Percentiles rank a stretch among this genome's conserved stretches.
Conservation (phyloP, 2,888 invertebrate species). For the Heliconius sara region DNA sequence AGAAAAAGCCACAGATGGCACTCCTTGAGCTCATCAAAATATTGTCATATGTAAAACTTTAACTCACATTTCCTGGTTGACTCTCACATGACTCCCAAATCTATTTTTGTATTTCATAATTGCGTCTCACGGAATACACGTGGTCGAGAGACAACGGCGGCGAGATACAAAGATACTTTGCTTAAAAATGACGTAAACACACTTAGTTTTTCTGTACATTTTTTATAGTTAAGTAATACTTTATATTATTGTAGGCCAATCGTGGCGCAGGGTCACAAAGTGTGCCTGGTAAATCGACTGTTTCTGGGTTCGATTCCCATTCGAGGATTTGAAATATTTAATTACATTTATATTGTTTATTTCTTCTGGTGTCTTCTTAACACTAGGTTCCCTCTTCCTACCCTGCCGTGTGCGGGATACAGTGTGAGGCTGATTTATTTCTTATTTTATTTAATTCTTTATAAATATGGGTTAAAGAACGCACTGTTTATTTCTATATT, state of each 20-base stretch:
- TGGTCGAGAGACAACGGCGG: slow-evolving; percentile 32
- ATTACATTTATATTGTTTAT: too few species aligned
- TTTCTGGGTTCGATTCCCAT: too few species aligned
- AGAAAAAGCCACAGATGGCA: slow-evolving; percentile 15
- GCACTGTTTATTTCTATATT: not conserved
- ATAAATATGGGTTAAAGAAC: not conserved
- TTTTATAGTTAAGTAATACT: not conserved
- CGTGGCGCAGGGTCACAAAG: too few species aligned
- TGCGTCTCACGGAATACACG: slow-evolving; percentile 40
- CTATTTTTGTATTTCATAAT: slow-evolving; percentile 41
- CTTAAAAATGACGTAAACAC: slow-evolving; percentile 3
- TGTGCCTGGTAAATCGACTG: too few species aligned
- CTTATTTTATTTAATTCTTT: not conserved
- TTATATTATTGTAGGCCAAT: not conserved
- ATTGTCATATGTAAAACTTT: slow-evolving; percentile 28
- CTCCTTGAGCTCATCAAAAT: slow-evolving; percentile 12
- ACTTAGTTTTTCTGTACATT: not conserved
- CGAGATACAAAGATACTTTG: slow-evolving; percentile 10
- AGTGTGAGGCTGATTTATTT: too few species aligned
- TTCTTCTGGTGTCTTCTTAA: too few species aligned
- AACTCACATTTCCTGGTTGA: slow-evolving; percentile 38
- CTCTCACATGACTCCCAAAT: slow-evolving; percentile 34
- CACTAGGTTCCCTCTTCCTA: too few species aligned
- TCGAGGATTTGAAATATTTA: too few species aligned
- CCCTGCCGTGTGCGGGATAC: too few species aligned